A percentile compares a stretch with the other conserved stretches of the same genome.
Evolutionary conservation across 1,140 invertebrate genomes (phyloP).

Genomic region (Lepidotrigona ventralis): DNA sequence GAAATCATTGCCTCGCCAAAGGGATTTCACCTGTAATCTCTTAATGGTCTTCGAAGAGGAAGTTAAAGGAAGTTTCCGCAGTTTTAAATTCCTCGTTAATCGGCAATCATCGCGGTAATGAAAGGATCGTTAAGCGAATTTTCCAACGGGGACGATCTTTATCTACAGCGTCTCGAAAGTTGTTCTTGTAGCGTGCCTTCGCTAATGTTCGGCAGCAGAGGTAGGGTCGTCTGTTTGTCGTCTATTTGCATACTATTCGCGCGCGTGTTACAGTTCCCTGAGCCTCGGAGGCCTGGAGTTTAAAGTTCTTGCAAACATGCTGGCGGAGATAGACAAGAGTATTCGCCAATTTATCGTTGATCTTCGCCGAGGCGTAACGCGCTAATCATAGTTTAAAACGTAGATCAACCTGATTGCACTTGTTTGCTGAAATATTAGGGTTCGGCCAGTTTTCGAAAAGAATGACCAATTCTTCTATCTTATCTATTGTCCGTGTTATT

Average conservation of each 20-base stretch:
- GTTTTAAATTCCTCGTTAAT: not conserved
- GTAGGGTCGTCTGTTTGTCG: not conserved
- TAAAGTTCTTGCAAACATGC: not conserved
- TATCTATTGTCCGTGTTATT: too few relatives aligned
- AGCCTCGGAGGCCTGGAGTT: too few relatives aligned
- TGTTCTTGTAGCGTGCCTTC: not conserved
- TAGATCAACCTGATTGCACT: not conserved
- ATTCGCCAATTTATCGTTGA: not conserved
- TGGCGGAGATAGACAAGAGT: not conserved
- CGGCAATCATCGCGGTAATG: not conserved
- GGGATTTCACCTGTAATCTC: too few relatives aligned
- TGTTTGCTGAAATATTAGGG: not conserved
- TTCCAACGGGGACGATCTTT: not conserved
- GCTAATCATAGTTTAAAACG: not conserved
- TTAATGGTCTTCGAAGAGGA: too few relatives aligned
- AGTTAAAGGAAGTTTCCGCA: not conserved
- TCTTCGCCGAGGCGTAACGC: not conserved
- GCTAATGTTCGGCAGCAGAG: not conserved
- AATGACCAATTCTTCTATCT: too few relatives aligned
- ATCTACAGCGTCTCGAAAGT: not conserved
- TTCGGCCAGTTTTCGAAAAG: too few relatives aligned
- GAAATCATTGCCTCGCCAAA: too few relatives aligned
- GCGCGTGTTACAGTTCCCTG: not conserved
- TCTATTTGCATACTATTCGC: not conserved
- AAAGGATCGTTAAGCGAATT: not conserved